Evolutionary conservation across 2,888 invertebrate species (phyloP).

Genomic region (Rhogogaster chlorosoma): DNA sequence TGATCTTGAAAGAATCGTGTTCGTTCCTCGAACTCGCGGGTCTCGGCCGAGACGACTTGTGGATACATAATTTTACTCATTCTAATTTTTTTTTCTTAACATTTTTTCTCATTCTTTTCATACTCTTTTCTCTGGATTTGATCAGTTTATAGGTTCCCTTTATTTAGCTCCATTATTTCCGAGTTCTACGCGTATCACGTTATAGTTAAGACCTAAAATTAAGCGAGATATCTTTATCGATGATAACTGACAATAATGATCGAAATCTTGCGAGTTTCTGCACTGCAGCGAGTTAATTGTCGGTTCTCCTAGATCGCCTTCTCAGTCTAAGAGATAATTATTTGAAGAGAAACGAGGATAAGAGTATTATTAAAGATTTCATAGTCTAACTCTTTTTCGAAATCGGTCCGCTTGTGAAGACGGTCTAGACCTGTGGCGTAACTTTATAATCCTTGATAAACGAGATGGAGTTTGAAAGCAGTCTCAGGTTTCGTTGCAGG

Average conservation of each 20-base stretch:
- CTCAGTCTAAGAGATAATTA: not conserved
- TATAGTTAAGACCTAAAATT: not conserved
- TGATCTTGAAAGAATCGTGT: constrained; percentile 48
- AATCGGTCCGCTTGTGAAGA: not conserved
- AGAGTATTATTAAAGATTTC: not conserved
- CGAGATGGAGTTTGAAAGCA: not conserved
- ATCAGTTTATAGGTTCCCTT: not conserved
- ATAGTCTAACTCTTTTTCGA: not conserved
- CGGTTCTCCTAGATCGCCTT: not conserved
- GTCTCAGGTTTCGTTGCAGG: not conserved
- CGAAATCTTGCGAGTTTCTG: not conserved
- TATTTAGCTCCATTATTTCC: not conserved
- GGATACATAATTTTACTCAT: not conserved
- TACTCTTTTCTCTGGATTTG: not conserved
- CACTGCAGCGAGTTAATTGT: not conserved
- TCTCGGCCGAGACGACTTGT: not conserved
- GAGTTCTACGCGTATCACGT: not conserved
- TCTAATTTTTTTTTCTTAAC: not conserved
- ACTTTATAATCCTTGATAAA: not conserved
- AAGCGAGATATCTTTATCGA: not conserved
- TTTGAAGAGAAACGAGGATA: not conserved
- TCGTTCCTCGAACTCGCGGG: constrained; percentile 37
- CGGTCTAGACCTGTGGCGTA: not conserved
- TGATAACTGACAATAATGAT: not conserved
- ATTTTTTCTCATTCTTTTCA: not conserved